Percentiles rank a stretch among this genome's conserved stretches.
Conservation (phyloP, 2,113 vertebrate species). For the Pachyramphus minor region DNA sequence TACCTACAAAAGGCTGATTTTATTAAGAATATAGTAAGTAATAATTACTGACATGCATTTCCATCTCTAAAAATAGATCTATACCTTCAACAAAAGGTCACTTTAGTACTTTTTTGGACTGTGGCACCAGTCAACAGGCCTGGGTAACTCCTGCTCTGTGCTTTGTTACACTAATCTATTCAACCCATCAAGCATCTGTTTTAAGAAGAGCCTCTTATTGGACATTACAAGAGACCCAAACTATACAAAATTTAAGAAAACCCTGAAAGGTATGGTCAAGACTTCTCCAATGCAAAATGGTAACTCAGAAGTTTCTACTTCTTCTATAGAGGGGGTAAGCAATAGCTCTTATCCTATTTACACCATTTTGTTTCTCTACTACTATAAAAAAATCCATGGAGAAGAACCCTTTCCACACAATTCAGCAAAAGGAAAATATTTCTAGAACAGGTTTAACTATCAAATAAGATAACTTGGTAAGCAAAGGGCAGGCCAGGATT, state of each 20-base stretch:
- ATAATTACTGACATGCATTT: not conserved
- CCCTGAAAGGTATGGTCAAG: not conserved
- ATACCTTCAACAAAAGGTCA: not conserved
- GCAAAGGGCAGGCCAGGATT: not conserved
- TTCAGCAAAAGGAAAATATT: not conserved
- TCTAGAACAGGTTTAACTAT: not conserved
- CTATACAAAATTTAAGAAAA: not conserved
- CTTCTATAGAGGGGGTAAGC: fast-evolving
- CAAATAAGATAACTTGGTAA: not conserved
- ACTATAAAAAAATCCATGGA: not conserved
- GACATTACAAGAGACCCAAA: not conserved
- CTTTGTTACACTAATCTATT: not conserved
- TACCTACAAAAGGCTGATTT: not conserved
- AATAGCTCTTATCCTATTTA: not conserved
- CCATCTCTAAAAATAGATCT: not conserved
- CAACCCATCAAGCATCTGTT: fast-evolving
- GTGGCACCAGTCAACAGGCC: fast-evolving
- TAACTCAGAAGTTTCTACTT: not conserved
- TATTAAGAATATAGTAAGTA: not conserved
- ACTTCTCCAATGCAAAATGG: not conserved
- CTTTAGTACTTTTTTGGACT: not conserved
- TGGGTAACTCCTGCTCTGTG: not conserved
- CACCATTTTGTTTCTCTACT: not conserved
- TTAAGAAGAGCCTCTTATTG: not conserved
- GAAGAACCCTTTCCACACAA: not conserved